Conservation (phyloP, 2,797 vertebrate genomes). For the Pseudopleuronectes americanus region DNA sequence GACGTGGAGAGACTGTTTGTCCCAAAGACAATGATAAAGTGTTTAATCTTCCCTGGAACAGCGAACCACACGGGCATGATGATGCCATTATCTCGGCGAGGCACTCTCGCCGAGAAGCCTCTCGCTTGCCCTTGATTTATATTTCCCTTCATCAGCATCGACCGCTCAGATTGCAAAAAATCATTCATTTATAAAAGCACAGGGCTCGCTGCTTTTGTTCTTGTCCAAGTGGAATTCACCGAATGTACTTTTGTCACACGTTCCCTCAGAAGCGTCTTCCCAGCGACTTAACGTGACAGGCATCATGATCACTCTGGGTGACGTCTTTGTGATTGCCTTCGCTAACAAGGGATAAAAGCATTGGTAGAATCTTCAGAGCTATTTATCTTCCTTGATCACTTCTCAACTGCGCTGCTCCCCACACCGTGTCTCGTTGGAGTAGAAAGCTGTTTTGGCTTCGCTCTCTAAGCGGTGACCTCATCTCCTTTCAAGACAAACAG, state of each 20-base stretch:
- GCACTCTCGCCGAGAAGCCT: constrained; percentile 59
- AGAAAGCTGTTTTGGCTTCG: constrained; percentile 34
- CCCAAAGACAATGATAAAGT: constrained; percentile 81
- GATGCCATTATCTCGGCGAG: constrained; percentile 76
- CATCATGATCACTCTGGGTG: constrained; percentile 69
- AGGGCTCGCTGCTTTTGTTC: constrained; percentile 56
- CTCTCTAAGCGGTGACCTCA: constrained; percentile 31
- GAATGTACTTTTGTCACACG: constrained; percentile 62
- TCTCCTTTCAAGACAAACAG: constrained; percentile 43
- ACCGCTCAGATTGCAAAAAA: constrained; percentile 75
- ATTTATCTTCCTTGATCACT: constrained; percentile 75
- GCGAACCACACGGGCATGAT: constrained; percentile 75
- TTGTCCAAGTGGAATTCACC: constrained; percentile 53
- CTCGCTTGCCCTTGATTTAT: constrained; percentile 75
- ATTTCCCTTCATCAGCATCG: constrained; percentile 76
- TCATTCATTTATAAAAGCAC: constrained; percentile 77
- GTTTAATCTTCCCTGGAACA: constrained; percentile 81
- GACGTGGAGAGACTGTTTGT: constrained; percentile 60
- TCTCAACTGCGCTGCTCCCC: constrained; percentile 24
- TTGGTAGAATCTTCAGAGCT: constrained; percentile 59
- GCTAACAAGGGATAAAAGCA: constrained; percentile 72
- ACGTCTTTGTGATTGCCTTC: constrained; percentile 71
- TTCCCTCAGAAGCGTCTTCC: constrained; percentile 38
- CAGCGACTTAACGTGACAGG: constrained; percentile 59
- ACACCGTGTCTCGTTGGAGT: constrained; percentile 35